A percentile compares a stretch with the other conserved stretches of the same genome.
Evolutionary conservation across 2,888 invertebrate species (phyloP).

Genomic region (Pterostichus niger): DNA sequence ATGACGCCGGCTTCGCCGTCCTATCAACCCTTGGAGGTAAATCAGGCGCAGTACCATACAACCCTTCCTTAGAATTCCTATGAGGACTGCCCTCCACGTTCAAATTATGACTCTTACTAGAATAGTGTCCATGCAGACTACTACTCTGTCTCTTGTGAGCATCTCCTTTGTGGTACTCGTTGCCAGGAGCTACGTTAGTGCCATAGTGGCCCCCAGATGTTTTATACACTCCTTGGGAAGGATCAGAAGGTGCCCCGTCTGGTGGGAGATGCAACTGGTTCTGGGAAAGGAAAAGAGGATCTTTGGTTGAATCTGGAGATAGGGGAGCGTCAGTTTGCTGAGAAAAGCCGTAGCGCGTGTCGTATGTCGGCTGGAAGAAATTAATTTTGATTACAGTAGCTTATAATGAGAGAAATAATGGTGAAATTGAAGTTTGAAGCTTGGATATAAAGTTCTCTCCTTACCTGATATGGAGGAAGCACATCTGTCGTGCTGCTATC

Average conservation of each 20-base stretch:
- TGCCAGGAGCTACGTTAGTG: slow-evolving; percentile 14
- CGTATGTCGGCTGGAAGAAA: slow-evolving; percentile 74
- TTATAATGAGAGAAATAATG: too few relatives aligned
- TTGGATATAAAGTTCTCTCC: background rate
- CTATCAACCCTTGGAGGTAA: slow-evolving; percentile 91
- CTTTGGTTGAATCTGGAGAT: slow-evolving; percentile 70
- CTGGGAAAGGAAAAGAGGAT: slow-evolving; percentile 73
- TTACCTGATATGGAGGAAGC: slow-evolving; percentile 93
- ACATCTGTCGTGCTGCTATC: slow-evolving; percentile 85
- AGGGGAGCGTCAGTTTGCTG: slow-evolving; percentile 68
- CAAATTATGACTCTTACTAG: slow-evolving; percentile 73
- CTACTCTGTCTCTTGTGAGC: slow-evolving; percentile 76
- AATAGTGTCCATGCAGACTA: slow-evolving; percentile 74
- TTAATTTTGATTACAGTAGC: background rate
- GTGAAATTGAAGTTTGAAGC: too few relatives aligned
- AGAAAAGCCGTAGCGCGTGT: slow-evolving; percentile 75
- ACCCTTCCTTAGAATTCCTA: slow-evolving; percentile 73
- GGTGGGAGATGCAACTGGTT: slow-evolving; percentile 72
- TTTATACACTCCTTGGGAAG: slow-evolving; percentile 28
- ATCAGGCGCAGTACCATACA: slow-evolving; percentile 83
- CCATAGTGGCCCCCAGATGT: slow-evolving; percentile 68
- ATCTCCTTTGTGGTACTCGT: slow-evolving; percentile 70
- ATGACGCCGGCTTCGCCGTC: slow-evolving; percentile 86
- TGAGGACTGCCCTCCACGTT: slow-evolving; percentile 73
- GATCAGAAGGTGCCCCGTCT: slow-evolving; percentile 54